Base-by-base conservation (phyloP, 1,140 invertebrate genomes). In the Zaprionus camerounensis region DNA sequence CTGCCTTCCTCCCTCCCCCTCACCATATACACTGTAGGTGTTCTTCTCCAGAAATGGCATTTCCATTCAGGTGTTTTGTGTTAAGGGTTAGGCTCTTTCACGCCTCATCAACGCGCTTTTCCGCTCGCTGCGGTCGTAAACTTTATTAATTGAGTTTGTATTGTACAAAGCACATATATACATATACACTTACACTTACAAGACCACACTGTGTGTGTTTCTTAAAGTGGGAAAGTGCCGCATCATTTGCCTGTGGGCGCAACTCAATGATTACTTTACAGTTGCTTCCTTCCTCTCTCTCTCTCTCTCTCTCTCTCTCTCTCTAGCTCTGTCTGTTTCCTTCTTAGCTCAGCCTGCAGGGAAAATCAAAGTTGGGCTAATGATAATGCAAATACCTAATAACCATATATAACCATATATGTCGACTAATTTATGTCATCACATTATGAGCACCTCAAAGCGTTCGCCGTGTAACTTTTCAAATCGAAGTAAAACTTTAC, bases 131-230 rank as follows among this genome's bases (percentile, higher is more conserved):
- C 62, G 57, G 44, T 71, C 81, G 81, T 84, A 82, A 80, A 83
- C 81, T 80, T 80, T 84, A 84, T 83, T 83, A 83, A 83, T 83
- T 83, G 81, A 84, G 77, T 81, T 83, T 83, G 81, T 77, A 74
- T 80, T 68, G 61, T 65, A 77, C 36, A 57, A 51, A 44, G 62
- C 46, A 20, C 51, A 44, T 9, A 46, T n/a, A 56, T n/a, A 63
- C 22, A n/a, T 28, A 63, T 9, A 61, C 22, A 44, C 15, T n/a
- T 7, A 63, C 5, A 34, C 6, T 34, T 44, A 51, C 24, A 49
- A 2, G 12, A 13, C n/a, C 41, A 44, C 41, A 44, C n/a, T 24
- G 12, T 55, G 56, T 67, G 26, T 63, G 51, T 57, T 31, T 55
- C 38, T 31, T 44, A 26, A 26, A 24, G 17, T 44, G 17, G 53